Evolutionary conservation across 2,797 vertebrate genomes (phyloP).

Genomic region (Pangasius mekongensis): DNA sequence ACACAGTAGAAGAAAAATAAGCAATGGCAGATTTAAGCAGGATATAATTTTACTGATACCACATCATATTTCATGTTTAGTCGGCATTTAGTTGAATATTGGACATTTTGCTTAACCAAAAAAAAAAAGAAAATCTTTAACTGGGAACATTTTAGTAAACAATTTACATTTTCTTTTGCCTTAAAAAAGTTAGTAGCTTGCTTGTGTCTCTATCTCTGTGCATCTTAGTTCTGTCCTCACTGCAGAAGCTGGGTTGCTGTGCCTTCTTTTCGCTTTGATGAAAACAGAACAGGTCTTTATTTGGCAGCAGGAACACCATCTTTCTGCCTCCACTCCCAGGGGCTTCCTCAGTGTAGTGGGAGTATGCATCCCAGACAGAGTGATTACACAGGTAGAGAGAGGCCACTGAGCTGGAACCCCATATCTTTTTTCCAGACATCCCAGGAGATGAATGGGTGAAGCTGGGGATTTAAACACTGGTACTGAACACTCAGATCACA

Average conservation of each 20-base stretch:
- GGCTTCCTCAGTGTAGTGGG: slow-evolving; percentile 19
- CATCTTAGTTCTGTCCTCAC: background rate
- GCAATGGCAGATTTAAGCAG: background rate
- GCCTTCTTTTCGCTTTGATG: slow-evolving; percentile 12
- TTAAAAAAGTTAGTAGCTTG: background rate
- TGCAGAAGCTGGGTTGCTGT: slow-evolving; percentile 18
- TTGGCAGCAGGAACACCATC: slow-evolving; percentile 27
- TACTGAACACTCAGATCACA: slow-evolving; percentile 52
- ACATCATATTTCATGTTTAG: background rate
- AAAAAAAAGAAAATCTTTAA: background rate
- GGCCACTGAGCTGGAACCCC: slow-evolving; percentile 71
- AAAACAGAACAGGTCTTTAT: slow-evolving; percentile 29
- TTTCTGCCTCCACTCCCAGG: slow-evolving; percentile 29
- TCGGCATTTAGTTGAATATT: background rate
- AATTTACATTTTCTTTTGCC: background rate
- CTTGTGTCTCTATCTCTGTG: background rate
- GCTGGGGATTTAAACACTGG: slow-evolving; percentile 49
- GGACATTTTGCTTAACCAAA: background rate
- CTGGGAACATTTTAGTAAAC: background rate
- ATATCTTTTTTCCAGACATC: slow-evolving; percentile 66
- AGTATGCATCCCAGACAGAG: slow-evolving; percentile 49
- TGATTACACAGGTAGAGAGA: slow-evolving; percentile 60
- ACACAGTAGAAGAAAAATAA: background rate
- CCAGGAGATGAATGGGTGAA: slow-evolving; percentile 66
- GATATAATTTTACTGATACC: background rate